phyloP scores from a whole-genome alignment of 2,888 invertebrate genomes.

The Amaurobius ferox region DNA sequence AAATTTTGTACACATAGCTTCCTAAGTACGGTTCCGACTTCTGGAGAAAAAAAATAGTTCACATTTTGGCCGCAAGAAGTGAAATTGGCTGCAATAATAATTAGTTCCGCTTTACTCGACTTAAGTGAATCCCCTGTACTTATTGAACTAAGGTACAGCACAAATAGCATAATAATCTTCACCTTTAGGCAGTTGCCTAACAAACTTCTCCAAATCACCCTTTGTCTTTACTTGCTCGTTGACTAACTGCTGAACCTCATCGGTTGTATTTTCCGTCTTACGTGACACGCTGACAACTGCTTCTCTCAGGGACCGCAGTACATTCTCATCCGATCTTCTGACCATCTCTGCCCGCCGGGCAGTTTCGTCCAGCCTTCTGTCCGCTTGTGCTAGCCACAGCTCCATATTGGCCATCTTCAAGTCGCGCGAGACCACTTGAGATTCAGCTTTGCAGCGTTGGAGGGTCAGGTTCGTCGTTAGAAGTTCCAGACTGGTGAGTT shows the following conservation, averaged over 20 bases:
- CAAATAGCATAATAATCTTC: not conserved
- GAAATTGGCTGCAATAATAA: no score
- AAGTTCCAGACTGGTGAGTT: constrained; percentile 32
- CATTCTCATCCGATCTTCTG: constrained; percentile 18
- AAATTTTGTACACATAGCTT: no score
- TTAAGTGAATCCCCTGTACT: no score
- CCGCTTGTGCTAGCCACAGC: constrained; percentile 16
- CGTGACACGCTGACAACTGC: constrained; percentile 9
- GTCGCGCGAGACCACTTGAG: not conserved
- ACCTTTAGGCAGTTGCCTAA: constrained; percentile 53
- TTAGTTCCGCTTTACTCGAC: no score
- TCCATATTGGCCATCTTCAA: constrained; percentile 55
- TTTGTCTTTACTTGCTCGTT: not conserved
- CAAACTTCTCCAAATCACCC: constrained; percentile 39
- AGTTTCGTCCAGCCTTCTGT: constrained; percentile 24
- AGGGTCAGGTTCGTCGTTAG: constrained; percentile 36
- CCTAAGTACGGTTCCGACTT: no score
- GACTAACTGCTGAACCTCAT: not conserved
- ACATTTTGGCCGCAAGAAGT: no score
- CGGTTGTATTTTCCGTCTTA: not conserved
- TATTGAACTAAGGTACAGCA: no score
- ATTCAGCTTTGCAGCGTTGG: constrained; percentile 31
- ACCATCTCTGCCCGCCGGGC: constrained; percentile 12
- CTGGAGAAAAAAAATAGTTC: no score
- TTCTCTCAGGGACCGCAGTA: constrained; percentile 10